Conservation (phyloP, 1,140 invertebrate species). For the Riptortus pedestris region DNA sequence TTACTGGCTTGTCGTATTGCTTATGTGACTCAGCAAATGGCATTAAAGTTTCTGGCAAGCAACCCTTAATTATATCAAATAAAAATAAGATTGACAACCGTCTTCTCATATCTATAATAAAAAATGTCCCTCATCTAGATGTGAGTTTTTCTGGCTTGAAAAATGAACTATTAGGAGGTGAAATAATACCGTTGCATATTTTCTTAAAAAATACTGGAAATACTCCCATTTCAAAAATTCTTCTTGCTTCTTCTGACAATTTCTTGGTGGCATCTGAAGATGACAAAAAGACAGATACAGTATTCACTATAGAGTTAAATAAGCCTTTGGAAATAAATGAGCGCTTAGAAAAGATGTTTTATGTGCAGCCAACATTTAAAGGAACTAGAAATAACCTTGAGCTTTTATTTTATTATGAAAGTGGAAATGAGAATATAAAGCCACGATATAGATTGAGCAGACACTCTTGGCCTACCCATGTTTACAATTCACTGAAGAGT, state of each 20-base stretch:
- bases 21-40: conserved; percentile 34
- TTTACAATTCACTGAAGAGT: conserved; percentile 43
- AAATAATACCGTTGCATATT: conserved; percentile 55
- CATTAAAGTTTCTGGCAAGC: conserved; percentile 36
- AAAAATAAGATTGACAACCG: conserved; percentile 30
- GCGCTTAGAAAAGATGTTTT: not conserved
- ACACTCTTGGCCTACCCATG: conserved; percentile 55
- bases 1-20: conserved; percentile 31
- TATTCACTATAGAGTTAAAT: conserved; percentile 2
- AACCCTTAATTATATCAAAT: conserved; percentile 36
- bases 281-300: not conserved
- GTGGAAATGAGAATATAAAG: conserved; percentile 38
- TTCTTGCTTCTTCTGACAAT: conserved; percentile 55
- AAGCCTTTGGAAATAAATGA: conserved; percentile 3
- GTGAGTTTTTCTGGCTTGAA: conserved; percentile 59
- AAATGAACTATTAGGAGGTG: conserved; percentile 56
- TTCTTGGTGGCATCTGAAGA: conserved; percentile 38
- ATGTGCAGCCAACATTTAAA: conserved; percentile 31
- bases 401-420: conserved; percentile 43
- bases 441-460: conserved; percentile 57
- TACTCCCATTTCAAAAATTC: conserved; percentile 50
- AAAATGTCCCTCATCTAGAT: conserved; percentile 51
- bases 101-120: conserved; percentile 33
- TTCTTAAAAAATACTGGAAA: conserved; percentile 59
- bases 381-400: conserved; percentile 37